Evolutionary conservation across 2,888 invertebrate species (phyloP), one percentile per base, ranked within the genome.

Genomic region (Caenorhabditis japonica): DNA sequence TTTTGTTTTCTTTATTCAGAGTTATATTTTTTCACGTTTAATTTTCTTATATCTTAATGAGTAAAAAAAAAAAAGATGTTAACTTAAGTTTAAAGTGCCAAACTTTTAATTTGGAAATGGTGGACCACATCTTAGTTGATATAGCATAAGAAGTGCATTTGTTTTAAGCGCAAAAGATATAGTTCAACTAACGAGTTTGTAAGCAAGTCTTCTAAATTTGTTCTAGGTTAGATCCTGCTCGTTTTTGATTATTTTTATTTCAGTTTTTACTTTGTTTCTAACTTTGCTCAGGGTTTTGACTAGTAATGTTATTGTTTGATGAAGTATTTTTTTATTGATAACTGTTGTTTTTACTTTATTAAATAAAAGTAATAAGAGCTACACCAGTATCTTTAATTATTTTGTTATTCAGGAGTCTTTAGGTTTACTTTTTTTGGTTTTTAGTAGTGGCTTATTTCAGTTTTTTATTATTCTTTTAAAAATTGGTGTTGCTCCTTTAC

Each of bases 1-100:
- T 86, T 77, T 87, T 82, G 76, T 83, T 25, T 81, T 81, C 66
- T 79, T 81, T 77, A 77, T 79, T 77, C 79, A 79, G 76, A 81
- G 78, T 51, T 80, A 76, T 78, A 77, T 81, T 78, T 81, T 78
- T 79, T 80, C 80, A 60, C 77, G 77, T 79, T 76, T 81, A 69
- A 71, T 82, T 74, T 78, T 74, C 66, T 59, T 81, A 33, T 82
- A 82, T 75, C 75, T 82, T 52, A 77, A 76, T 74, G 79, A 79
- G 41, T 81, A 79, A 71, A 41, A 53, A 56, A 76, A 74, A 66
- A 43, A 56, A 64, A 76, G 59, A 55, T 81, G 76, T 76, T 80
- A 79, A 72, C 79, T 81, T 79, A 80, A 77, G 60, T 64, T 84
- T 76, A 78, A 76, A 79, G 77, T 79, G 61, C 60, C 71, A 75